phyloP scores from a whole-genome alignment of 2,113 vertebrate genomes.

The Stigmatopora nigra region DNA sequence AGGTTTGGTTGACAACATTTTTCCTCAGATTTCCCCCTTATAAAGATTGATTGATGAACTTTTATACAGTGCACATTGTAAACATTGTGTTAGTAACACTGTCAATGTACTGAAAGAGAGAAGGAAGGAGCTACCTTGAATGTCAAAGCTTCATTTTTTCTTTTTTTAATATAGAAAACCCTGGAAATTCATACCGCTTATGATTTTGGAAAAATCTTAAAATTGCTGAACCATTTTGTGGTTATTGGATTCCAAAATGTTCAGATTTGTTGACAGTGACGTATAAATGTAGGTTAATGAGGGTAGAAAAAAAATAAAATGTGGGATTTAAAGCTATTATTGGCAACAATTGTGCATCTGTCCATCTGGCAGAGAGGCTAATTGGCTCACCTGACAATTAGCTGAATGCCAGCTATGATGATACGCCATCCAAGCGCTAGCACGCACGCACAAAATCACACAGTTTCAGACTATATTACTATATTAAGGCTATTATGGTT shows the following conservation, averaged over 20 bases:
- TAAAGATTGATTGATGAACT: conserved; percentile 13
- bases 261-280: too few species aligned
- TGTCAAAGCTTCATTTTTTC: too few species aligned
- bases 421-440: neutral
- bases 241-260: too few species aligned
- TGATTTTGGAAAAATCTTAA: too few species aligned
- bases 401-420: conserved; percentile 24
- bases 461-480: neutral
- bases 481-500: neutral
- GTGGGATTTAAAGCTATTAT: conserved; percentile 37
- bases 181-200: too few species aligned
- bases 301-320: too few species aligned
- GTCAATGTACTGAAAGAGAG: conserved; percentile 1
- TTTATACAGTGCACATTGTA: conserved; percentile 3
- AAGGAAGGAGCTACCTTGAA: too few species aligned
- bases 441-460: neutral
- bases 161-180: too few species aligned
- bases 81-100: conserved; percentile 6
- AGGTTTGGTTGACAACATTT: neutral
- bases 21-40: conserved; percentile 6
- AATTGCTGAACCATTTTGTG: too few species aligned
- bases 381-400: conserved; percentile 33
- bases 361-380: conserved; percentile 33
- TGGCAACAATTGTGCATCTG: conserved; percentile 30
- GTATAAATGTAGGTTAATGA: too few species aligned